Percentiles rank a stretch among this genome's conserved stretches.
Conservation (phyloP, 2,888 invertebrate species). For the Philopedon plagiatum region DNA sequence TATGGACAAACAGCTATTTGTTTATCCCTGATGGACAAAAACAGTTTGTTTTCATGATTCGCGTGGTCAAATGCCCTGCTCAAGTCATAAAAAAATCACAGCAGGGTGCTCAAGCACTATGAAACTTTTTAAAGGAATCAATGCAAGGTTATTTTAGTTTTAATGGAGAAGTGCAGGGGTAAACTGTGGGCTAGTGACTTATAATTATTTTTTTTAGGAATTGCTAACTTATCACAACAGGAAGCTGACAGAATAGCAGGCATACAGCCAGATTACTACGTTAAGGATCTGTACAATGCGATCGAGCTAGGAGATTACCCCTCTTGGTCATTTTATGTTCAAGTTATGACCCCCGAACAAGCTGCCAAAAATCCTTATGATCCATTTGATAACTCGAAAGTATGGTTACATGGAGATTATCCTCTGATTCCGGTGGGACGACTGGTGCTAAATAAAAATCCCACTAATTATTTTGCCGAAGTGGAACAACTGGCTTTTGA, state of each 20-base stretch:
- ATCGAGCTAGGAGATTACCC: slow-evolving; percentile 83
- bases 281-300: slow-evolving; percentile 91
- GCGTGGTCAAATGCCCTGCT: too few relatives aligned
- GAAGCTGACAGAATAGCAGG: slow-evolving; percentile 80
- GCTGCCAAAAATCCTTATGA: slow-evolving; percentile 86
- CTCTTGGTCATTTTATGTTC: slow-evolving; percentile 87
- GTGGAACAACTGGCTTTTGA: slow-evolving; percentile 94
- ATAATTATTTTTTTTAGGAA: slow-evolving; percentile 70
- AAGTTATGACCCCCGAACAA: slow-evolving; percentile 90
- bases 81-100: too few relatives aligned
- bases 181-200: too few relatives aligned
- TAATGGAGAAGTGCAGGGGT: too few relatives aligned
- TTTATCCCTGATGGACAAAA: too few relatives aligned
- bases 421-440: slow-evolving; percentile 92
- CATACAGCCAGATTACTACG: slow-evolving; percentile 89
- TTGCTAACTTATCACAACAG: slow-evolving; percentile 81
- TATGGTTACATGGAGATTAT: slow-evolving; percentile 91
- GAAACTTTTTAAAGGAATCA: too few relatives aligned
- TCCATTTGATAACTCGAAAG: slow-evolving; percentile 94
- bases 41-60: too few relatives aligned
- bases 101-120: too few relatives aligned
- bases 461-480: slow-evolving; percentile 93
- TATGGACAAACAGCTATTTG: too few relatives aligned
- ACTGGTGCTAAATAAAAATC: slow-evolving; percentile 89
- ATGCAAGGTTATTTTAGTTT: too few relatives aligned